phyloP scores from a whole-genome alignment of 2,888 invertebrate species.

The Mesopsocus fuscifrons region DNA sequence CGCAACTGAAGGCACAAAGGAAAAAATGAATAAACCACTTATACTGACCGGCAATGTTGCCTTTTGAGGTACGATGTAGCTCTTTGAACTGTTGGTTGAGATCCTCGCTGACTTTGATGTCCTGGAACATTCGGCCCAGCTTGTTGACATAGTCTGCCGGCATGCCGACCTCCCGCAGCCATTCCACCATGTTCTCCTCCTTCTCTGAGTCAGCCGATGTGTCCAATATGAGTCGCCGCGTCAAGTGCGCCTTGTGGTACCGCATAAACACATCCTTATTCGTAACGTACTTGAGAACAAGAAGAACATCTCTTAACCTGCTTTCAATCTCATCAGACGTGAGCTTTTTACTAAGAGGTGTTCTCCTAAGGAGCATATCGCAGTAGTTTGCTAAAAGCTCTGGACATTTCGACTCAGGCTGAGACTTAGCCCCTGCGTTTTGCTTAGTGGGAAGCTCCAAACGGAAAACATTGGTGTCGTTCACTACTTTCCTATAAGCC shows the following conservation, averaged over 20 bases:
- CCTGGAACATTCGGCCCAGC: conserved; percentile 93
- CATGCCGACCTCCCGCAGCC: conserved; percentile 95
- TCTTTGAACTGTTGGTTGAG: conserved; percentile 80
- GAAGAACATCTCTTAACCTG: conserved; percentile 76
- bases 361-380: conserved; percentile 94
- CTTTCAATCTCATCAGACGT: conserved; percentile 94
- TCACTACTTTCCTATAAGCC: conserved; percentile 93
- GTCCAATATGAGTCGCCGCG: conserved; percentile 86
- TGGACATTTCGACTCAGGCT: conserved; percentile 94
- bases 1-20: too few relatives aligned
- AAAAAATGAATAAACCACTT: too few relatives aligned
- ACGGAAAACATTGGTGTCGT: conserved; percentile 79
- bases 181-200: conserved; percentile 98
- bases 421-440: conserved; percentile 23
- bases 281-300: conserved; percentile 96
- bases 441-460: conserved; percentile 35
- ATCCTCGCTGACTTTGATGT: conserved; percentile 95
- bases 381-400: conserved; percentile 98
- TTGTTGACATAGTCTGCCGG: conserved; percentile 99
- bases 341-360: conserved; percentile 86
- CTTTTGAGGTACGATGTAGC: conserved; percentile 49
- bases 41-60: conserved; percentile 30
- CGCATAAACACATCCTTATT: conserved; percentile 99
- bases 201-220: conserved; percentile 98
- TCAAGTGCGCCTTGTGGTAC: conserved; percentile 96